Base-by-base conservation (phyloP, 2,113 vertebrate species). In the Vulpes vulpes region DNA sequence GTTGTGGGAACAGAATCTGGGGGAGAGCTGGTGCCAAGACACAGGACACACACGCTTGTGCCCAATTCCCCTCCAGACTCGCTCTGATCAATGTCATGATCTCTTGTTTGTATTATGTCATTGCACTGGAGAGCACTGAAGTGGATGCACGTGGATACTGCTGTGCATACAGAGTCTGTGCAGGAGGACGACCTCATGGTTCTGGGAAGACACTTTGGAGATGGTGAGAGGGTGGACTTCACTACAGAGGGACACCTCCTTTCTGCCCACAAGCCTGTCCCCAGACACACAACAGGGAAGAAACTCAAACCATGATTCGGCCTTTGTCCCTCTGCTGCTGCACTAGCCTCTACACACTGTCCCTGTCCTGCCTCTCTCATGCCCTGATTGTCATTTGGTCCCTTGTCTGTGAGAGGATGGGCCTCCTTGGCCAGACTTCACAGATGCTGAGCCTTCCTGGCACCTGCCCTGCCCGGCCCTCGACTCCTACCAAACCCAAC, bases 291-390 rank as follows among this genome's bases (percentile, higher is more conserved):
- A 20, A 20, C 1, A 2, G 12, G 2, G 0, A 8, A 3, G 35
- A 23, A 6, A 20, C 22, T 51, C 30, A 0, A 0, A 6, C 19
- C 9, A 0, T 0, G 0, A 3, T 4, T 3, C 0, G 1, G 51
- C 2, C 17, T 19, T 14, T 17, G 3, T 69, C 88, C 11, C 17
- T 1, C 3, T 0, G 3, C 10, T n/a, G 27, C 16, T 3, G 59
- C 20, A 0, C 30, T 0, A 0, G 14, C 38, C 38, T 23, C 32
- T 59, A 3, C 8, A 1, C 8, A 1, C 6, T 3, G 9, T 27
- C 1, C n/a, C 1, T 0, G 9, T 19, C 12, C 84, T 35, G 25
- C 11, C 0, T 10, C 15, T 20, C 10, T n/a, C 14, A 0, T 14
- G 10, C 19, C 0, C 30, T 5, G 11, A 3, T 1, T 14, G 22